A percentile compares a stretch with the other conserved stretches of the same genome.
These are phyloP conservation scores for Diaphora mendica DNA, from an alignment of 2,888 invertebrate genomes.

Conservation along the genomic window DNA sequence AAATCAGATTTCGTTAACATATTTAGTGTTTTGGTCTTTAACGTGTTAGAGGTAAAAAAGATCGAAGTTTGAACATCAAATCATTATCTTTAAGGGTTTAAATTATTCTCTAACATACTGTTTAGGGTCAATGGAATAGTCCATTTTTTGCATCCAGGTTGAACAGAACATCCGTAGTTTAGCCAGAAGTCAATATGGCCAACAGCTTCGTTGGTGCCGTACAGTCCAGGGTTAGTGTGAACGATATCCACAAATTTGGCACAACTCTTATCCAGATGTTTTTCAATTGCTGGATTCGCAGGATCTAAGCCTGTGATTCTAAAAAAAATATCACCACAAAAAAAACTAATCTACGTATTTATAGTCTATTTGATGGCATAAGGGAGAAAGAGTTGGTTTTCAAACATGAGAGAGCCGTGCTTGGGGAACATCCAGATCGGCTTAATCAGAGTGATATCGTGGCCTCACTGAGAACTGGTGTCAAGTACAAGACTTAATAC, in stretches of 20 bases:
- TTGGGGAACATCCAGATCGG: too few relatives aligned
- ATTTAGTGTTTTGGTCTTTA: background rate
- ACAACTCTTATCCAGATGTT: conserved; percentile 5
- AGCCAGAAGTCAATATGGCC: conserved; percentile 12
- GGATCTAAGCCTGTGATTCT: conserved; percentile 11
- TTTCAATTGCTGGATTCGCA: background rate
- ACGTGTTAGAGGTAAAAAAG: background rate
- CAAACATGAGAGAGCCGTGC: too few relatives aligned
- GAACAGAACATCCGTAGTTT: conserved; percentile 3
- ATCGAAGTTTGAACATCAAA: background rate
- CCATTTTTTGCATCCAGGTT: conserved; percentile 6
- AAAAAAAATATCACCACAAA: background rate
- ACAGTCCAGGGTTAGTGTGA: background rate
- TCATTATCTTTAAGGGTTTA: background rate
- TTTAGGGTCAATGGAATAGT: background rate
- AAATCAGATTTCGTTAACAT: background rate
- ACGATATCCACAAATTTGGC: background rate
- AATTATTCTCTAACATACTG: background rate
- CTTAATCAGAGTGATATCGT: too few relatives aligned
- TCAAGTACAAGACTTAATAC: too few relatives aligned
- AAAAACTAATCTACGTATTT: background rate
- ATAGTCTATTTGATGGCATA: background rate
- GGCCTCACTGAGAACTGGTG: too few relatives aligned
- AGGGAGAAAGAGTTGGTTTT: background rate
- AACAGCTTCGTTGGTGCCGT: conserved; percentile 5